These are phyloP conservation scores for Chydorus sphaericus DNA, from an alignment of 2,888 invertebrate genomes.

Conservation along the genomic window DNA sequence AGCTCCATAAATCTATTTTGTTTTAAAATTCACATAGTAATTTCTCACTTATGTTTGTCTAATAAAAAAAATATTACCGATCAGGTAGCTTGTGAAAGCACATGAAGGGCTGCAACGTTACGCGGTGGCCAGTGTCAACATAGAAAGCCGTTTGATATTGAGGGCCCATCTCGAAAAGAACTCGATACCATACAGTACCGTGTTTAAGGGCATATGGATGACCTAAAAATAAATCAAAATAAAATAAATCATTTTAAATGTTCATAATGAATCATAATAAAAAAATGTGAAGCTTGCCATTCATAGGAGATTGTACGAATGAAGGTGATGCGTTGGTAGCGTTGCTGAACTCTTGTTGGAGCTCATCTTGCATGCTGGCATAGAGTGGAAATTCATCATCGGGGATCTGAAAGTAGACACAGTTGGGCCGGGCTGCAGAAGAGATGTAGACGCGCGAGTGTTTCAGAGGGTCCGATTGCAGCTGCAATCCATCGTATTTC, in stretches of 20 bases:
- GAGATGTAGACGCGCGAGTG: background rate
- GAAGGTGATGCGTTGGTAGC: no score
- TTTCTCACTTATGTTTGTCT: background rate
- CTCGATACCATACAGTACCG: background rate
- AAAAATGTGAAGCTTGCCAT: background rate
- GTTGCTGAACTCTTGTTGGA: background rate
- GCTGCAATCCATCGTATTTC: background rate
- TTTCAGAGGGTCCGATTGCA: background rate
- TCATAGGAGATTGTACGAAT: background rate
- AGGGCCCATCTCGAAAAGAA: background rate
- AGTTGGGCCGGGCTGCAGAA: background rate
- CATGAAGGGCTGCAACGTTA: background rate
- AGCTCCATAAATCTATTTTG: background rate
- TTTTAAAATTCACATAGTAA: background rate
- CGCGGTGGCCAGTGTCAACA: background rate
- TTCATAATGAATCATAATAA: background rate
- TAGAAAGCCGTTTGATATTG: background rate
- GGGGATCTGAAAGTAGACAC: background rate
- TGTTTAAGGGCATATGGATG: background rate
- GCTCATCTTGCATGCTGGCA: background rate
- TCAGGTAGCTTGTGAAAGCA: background rate
- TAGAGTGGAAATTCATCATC: background rate
- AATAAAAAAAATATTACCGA: background rate
- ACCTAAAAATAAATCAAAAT: background rate
- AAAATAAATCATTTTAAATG: background rate